phyloP scores from a whole-genome alignment of 2,113 vertebrate species.

The Scopus umbretta region DNA sequence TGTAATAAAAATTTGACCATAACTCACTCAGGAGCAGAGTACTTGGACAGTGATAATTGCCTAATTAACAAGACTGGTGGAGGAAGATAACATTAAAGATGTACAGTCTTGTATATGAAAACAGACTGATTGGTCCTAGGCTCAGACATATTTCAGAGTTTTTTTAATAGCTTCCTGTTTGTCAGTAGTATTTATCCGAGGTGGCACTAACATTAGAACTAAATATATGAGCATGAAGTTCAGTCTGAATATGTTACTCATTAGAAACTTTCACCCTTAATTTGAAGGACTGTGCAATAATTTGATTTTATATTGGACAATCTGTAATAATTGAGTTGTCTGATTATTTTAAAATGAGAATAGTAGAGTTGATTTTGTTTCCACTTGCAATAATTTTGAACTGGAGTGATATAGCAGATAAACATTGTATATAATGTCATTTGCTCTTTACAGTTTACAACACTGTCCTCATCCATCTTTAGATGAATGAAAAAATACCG shows the following conservation, averaged over 20 bases:
- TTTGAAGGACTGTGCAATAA: background rate
- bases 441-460: background rate
- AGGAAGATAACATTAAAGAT: constrained; percentile 6
- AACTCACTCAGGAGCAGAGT: background rate
- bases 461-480: background rate
- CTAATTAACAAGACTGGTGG: background rate
- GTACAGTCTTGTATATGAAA: background rate
- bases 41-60: background rate
- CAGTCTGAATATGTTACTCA: background rate
- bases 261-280: background rate
- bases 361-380: background rate
- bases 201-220: background rate
- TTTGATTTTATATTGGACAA: background rate
- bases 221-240: background rate
- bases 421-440: background rate
- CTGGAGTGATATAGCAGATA: background rate
- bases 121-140: background rate
- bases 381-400: background rate
- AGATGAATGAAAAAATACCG: background rate
- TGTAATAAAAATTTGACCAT: background rate
- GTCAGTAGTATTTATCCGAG: background rate
- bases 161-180: background rate
- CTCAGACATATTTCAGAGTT: background rate
- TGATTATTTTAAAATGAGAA: background rate
- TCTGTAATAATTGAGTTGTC: background rate